Percentiles rank a stretch among this genome's conserved stretches.
Conservation (phyloP, 2,797 vertebrate genomes). For the Gambelia wislizenii region DNA sequence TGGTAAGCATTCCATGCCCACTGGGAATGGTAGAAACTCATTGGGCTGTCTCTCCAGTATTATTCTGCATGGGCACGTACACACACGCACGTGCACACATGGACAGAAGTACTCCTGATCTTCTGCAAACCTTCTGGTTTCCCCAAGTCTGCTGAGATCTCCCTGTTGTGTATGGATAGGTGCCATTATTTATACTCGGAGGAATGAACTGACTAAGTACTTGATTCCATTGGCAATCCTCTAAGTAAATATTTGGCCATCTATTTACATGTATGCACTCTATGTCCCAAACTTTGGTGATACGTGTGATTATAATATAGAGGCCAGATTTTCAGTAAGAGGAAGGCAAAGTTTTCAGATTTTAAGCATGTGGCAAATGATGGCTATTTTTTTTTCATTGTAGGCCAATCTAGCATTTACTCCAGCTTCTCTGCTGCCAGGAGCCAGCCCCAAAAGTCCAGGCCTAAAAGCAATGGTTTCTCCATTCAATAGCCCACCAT, state of each 20-base stretch:
- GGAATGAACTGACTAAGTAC: neutral
- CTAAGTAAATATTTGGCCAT: neutral
- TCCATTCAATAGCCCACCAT: conserved; percentile 80
- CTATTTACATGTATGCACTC: neutral
- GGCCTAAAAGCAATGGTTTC: conserved; percentile 78
- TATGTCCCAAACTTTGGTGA: neutral
- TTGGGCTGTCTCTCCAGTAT: too few relatives aligned
- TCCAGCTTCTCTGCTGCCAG: conserved; percentile 78
- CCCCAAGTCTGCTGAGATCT: neutral
- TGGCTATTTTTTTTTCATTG: conserved; percentile 23
- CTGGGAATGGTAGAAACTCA: too few relatives aligned
- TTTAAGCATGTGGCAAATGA: fast-evolving
- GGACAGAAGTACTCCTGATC: neutral
- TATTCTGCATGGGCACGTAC: too few relatives aligned
- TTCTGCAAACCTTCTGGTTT: neutral
- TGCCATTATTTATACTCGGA: neutral
- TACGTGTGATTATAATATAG: neutral
- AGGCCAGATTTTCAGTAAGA: neutral
- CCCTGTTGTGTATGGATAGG: neutral
- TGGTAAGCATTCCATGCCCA: neutral
- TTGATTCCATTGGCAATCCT: neutral
- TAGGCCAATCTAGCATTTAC: conserved; percentile 82
- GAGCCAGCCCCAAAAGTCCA: conserved; percentile 81
- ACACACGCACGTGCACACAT: too few relatives aligned
- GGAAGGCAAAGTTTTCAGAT: neutral